A percentile compares a stretch with the other conserved stretches of the same genome.
Conservation (phyloP, 2,113 vertebrate genomes). For the Melospiza georgiana region DNA sequence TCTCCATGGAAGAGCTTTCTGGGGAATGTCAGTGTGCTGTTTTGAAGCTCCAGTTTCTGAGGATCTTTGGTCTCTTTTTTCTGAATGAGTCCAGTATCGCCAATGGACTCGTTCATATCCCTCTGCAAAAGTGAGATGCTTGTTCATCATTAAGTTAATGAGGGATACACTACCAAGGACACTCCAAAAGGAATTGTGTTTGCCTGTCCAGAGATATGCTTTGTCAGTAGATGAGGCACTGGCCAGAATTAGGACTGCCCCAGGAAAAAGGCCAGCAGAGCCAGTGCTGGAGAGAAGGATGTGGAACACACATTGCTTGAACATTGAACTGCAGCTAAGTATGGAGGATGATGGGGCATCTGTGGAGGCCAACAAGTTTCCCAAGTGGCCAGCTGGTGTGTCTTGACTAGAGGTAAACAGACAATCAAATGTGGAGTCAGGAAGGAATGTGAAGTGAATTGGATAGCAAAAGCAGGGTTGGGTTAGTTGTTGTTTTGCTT, state of each 20-base stretch:
- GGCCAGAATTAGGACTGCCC: not conserved
- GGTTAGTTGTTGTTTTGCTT: not conserved
- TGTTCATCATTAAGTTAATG: not conserved
- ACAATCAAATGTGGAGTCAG: not conserved
- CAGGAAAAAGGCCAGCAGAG: not conserved
- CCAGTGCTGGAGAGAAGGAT: not conserved
- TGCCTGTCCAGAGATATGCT: not conserved
- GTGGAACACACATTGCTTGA: not conserved
- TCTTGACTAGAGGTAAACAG: not conserved
- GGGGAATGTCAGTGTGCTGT: not conserved
- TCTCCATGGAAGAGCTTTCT: not conserved
- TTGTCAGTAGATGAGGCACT: not conserved
- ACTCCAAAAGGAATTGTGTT: not conserved
- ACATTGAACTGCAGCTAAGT: not conserved
- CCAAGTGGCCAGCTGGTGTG: not conserved
- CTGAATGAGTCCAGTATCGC: not conserved
- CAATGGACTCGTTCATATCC: not conserved
- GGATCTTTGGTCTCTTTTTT: not conserved
- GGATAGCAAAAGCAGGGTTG: not conserved
- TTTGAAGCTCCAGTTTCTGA: not conserved
- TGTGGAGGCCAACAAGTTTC: not conserved
- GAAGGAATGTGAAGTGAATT: not conserved
- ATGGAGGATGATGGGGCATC: not conserved
- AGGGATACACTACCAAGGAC: not conserved
- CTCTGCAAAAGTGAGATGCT: not conserved